Conservation (phyloP, 2,113 vertebrate species). For the Grammomys surdaster region DNA sequence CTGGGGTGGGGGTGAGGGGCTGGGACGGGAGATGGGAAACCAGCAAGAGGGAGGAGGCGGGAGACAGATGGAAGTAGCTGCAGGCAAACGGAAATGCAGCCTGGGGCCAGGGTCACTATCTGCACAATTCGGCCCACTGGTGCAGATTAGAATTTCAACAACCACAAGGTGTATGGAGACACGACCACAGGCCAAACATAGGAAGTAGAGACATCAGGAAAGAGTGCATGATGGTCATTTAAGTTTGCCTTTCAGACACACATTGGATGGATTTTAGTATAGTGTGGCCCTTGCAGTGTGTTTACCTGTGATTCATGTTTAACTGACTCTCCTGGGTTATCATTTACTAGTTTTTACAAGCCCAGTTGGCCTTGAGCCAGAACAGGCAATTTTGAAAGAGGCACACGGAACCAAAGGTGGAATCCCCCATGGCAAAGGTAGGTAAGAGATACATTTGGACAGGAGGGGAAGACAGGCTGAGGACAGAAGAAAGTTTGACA, state of each 20-base stretch:
- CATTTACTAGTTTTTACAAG: neutral
- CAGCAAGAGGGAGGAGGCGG: neutral
- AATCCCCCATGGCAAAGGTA: neutral
- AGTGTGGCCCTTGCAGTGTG: neutral
- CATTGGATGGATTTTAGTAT: neutral
- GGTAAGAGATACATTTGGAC: neutral
- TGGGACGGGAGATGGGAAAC: neutral
- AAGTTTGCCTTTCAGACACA: constrained; percentile 49
- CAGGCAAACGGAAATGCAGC: neutral
- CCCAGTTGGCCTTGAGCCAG: neutral
- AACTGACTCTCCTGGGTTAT: neutral
- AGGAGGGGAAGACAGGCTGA: neutral
- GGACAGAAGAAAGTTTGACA: neutral
- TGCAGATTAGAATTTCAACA: neutral
- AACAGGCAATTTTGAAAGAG: neutral
- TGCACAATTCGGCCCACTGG: neutral
- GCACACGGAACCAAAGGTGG: neutral
- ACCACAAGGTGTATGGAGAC: neutral
- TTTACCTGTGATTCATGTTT: constrained; percentile 59
- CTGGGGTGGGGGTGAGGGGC: too few species aligned
- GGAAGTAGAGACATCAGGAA: neutral
- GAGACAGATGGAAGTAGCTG: neutral
- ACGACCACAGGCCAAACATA: neutral
- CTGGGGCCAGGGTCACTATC: neutral
- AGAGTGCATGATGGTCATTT: neutral